Evolutionary conservation across 2,888 invertebrate species (phyloP).

Genomic region (Trichogramma dendrolimi): DNA sequence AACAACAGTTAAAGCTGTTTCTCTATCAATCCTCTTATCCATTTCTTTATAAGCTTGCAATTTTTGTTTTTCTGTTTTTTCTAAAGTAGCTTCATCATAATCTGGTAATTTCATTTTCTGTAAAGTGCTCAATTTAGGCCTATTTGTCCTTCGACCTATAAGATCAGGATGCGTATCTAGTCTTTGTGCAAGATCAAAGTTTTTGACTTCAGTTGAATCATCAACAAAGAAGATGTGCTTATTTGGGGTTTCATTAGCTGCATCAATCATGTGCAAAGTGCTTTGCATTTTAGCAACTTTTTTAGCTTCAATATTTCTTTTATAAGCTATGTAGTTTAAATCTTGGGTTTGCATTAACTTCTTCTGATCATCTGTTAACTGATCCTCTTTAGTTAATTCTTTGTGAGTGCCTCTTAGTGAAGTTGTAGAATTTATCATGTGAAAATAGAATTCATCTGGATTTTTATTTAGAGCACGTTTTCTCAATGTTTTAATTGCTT

Average conservation of each 20-base stretch:
- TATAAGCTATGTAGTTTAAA: slow-evolving; percentile 81
- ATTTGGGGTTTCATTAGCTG: slow-evolving; percentile 65
- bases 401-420: slow-evolving; percentile 59
- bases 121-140: slow-evolving; percentile 61
- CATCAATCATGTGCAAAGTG: slow-evolving; percentile 77
- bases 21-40: slow-evolving; percentile 70
- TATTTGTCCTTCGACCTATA: slow-evolving; percentile 65
- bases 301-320: slow-evolving; percentile 76
- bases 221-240: slow-evolving; percentile 79
- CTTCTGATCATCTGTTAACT: slow-evolving; percentile 78
- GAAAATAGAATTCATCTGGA: slow-evolving; percentile 97
- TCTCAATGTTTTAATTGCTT: slow-evolving; percentile 74
- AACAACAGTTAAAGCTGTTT: slow-evolving; percentile 69
- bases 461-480: slow-evolving; percentile 87
- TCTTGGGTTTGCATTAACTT: slow-evolving; percentile 90
- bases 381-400: slow-evolving; percentile 63
- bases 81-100: slow-evolving; percentile 56
- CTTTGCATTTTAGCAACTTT: slow-evolving; percentile 73
- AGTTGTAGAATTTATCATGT: slow-evolving; percentile 87
- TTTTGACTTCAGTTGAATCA: slow-evolving; percentile 56
- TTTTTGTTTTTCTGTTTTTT: slow-evolving; percentile 59
- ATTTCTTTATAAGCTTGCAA: slow-evolving; percentile 70
- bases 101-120: slow-evolving; percentile 59
- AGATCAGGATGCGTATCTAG: slow-evolving; percentile 73
- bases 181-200: slow-evolving; percentile 67